These are phyloP conservation scores for Leptopilina myrica DNA, from an alignment of 2,888 invertebrate species.

Conservation along the genomic window DNA sequence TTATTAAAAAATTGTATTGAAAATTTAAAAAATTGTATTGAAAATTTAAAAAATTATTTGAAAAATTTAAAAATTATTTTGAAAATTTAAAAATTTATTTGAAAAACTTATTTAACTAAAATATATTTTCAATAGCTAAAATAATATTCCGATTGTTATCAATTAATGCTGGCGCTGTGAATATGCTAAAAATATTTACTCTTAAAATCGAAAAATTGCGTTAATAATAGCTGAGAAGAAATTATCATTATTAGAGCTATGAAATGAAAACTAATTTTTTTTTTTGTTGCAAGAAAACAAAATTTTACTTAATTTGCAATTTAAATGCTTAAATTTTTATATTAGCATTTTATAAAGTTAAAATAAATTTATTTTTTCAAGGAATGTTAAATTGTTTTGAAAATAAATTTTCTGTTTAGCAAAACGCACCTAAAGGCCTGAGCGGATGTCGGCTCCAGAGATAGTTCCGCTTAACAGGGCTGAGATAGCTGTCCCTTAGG, in stretches of 20 bases:
- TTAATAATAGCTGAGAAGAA: slow-evolving; percentile 21
- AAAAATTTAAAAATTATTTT: no score
- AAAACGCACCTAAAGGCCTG: slow-evolving; percentile 91
- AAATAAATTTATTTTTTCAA: not conserved
- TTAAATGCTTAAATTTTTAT: not conserved
- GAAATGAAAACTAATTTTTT: not conserved
- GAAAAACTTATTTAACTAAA: no score
- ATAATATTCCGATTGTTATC: not conserved
- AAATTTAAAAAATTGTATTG: no score
- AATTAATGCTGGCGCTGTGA: not conserved
- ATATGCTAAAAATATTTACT: slow-evolving; percentile 10
- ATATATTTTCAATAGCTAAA: not conserved
- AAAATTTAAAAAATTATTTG: no score
- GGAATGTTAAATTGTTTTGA: slow-evolving; percentile 5
- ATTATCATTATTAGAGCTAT: slow-evolving; percentile 1
- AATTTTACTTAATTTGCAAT: not conserved
- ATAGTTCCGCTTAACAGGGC: slow-evolving; percentile 93
- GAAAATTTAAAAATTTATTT: no score
- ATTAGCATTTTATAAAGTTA: not conserved
- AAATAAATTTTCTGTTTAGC: not conserved
- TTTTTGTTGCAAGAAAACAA: not conserved
- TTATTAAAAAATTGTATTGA: no score
- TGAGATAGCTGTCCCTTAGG: slow-evolving; percentile 92
- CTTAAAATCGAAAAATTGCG: slow-evolving; percentile 1
- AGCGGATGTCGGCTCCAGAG: slow-evolving; percentile 94